A percentile compares a stretch with the other conserved stretches of the same genome.
phyloP scores from a whole-genome alignment of 1,140 invertebrate species.

The Anoplophora glabripennis region DNA sequence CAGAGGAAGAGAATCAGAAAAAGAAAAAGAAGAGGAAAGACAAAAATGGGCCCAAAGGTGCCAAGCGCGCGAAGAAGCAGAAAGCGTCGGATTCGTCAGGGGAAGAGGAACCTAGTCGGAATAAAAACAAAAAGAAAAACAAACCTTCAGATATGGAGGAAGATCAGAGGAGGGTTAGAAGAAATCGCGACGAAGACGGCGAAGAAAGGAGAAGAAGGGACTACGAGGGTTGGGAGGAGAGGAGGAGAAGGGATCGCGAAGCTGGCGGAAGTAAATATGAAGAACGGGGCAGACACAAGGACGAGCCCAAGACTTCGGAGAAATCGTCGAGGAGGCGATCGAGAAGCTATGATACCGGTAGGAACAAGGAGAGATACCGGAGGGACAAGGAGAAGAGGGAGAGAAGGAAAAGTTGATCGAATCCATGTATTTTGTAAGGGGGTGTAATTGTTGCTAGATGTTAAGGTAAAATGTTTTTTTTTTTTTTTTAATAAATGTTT shows the following conservation, averaged over 20 bases:
- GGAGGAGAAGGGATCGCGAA: constrained; percentile 25
- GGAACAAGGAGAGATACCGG: constrained; percentile 13
- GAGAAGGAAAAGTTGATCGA: constrained; percentile 13
- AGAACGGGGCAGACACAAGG: constrained; percentile 23
- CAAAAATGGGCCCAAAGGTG: constrained; percentile 12
- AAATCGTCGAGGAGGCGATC: constrained; percentile 18
- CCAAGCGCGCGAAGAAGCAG: not conserved
- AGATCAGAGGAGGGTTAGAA: not conserved
- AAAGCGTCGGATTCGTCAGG: constrained; percentile 1
- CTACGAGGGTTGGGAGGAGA: constrained; percentile 28
- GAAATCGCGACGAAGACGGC: not conserved
- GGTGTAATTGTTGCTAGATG: too few species aligned
- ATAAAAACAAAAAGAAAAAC: constrained; percentile 12
- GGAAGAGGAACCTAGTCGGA: not conserved
- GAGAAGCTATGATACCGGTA: constrained; percentile 23
- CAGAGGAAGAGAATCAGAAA: constrained; percentile 15
- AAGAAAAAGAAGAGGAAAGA: constrained; percentile 20
- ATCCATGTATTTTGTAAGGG: not conserved
- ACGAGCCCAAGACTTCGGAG: constrained; percentile 20
- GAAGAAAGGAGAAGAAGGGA: constrained; percentile 17
- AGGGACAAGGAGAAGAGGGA: constrained; percentile 27
- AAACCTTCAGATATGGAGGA: constrained; percentile 8
- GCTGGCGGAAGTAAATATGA: constrained; percentile 26
- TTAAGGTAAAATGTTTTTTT: too few species aligned
- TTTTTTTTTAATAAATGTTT: too few species aligned